Base-by-base conservation (phyloP, 2,113 vertebrate genomes). In the Mixornis gularis region DNA sequence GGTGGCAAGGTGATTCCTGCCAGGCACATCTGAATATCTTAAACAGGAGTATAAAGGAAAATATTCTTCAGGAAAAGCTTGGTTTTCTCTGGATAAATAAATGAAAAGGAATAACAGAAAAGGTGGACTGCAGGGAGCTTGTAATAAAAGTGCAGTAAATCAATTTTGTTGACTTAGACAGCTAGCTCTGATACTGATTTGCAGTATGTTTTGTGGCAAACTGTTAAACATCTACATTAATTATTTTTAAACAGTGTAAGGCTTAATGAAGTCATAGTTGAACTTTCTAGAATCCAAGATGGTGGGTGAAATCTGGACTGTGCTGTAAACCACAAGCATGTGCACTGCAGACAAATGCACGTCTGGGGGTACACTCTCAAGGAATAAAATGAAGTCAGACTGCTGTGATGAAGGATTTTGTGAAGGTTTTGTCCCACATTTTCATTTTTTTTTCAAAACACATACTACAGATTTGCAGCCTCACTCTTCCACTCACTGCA, bases 361-460 rank as follows among this genome's bases (percentile, higher is more conserved):
- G 43, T 46, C 20, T 64, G 18, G 18, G 10, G 16, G 9, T 53
- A 10, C 0, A 0, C 13, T 78, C 19, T 70, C 7, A 6, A 60
- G 66, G 66, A 84, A 52, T 70, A 56, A 25, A 55, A 16, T 78
- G 6, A 64, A 64, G 7, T 77, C 22, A 77, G 19, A 7, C 12
- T 81, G 24, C 66, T 1, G 2, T 41, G 62, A 19, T 64, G 21
- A 26, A 92, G 24, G 62, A 40, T 78, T 89, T 80, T 89, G 43
- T 74, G 40, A 22, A 78, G 66, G 56, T 74, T 90, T 84, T 78
- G 26, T 38, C 69, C 32, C 22, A 40, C 3, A 1, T 43, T 77
- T 88, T 38, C 2, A 0, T n/a, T 65, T 55, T 68, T 66, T 72
- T 60, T 79, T 36, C 8, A 2, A 40, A 68, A 68, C 52, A 6